These are phyloP conservation scores for Drosophila biarmipes DNA, from an alignment of 1,140 invertebrate genomes.

Conservation along the genomic window DNA sequence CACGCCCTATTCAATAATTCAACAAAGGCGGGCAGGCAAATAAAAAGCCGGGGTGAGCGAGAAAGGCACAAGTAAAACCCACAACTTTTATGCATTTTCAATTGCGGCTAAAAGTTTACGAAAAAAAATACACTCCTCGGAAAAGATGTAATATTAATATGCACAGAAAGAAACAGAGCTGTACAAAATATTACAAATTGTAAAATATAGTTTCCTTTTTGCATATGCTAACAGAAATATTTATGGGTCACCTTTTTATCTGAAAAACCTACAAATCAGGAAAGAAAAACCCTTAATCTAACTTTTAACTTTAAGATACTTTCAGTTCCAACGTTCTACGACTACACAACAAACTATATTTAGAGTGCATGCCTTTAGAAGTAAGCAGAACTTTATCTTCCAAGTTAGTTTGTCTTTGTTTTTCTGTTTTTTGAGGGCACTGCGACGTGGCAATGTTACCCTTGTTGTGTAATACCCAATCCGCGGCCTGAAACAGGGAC, in stretches of 20 bases:
- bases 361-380: constrained; percentile 11
- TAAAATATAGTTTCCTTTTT: too few relatives aligned
- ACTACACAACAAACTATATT: neutral
- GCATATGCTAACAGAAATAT: too few relatives aligned
- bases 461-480: constrained; percentile 67
- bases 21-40: constrained; percentile 55
- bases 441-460: constrained; percentile 60
- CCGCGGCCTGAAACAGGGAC: constrained; percentile 10
- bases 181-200: neutral
- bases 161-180: neutral
- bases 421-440: constrained; percentile 37
- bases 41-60: constrained; percentile 6
- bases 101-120: constrained; percentile 59
- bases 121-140: constrained; percentile 19
- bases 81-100: constrained; percentile 76
- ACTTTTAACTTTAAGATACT: too few relatives aligned
- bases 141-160: neutral
- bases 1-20: constrained; percentile 78
- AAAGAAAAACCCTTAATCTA: neutral
- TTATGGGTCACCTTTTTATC: too few relatives aligned
- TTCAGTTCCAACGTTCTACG: neutral
- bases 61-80: constrained; percentile 5
- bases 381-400: constrained; percentile 43
- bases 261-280: too few relatives aligned
- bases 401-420: constrained; percentile 11